Evolutionary conservation across 2,888 invertebrate species (phyloP), one percentile per base, ranked within the genome.

Genomic region (Cryptocheilus praepositus): DNA sequence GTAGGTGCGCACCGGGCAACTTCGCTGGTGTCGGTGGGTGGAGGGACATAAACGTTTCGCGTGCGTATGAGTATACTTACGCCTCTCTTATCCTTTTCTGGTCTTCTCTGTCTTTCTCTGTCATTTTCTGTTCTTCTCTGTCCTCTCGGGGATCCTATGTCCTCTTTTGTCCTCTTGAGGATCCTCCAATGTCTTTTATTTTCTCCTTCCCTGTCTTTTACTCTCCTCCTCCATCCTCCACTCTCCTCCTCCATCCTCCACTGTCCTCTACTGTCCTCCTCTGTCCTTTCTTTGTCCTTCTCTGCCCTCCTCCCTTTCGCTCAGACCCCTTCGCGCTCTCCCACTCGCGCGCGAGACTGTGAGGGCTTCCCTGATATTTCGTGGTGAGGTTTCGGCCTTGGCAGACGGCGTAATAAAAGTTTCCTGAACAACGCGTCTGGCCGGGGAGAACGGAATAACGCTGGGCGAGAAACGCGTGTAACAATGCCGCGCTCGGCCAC

Each of bases 301-400:
- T 7, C 36, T 36, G 1, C 11, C 36, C 11, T 11, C 11, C 36
- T 36, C 8, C 11, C 36, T 36, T 11, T 36, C 36, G 1, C 36
- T 36, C 36, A 5, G 4, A 28, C 28, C 7, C 28, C 28, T 28
- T 28, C 28, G n/a, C n/a, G 36, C 36, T 36, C 11, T 36, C 11
- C 7, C 36, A 8, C 11, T 36, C 36, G 3, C 36, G 36, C 8
- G 3, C 36, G 36, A n/a, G 22, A 18, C 44, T 22, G 46, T 3
- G n/a, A 58, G 22, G 68, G 36, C 61, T 65, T 71, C 73, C 67
- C 60, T 51, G 68, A 69, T 69, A 69, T 76, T 74, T 59, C 64
- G 73, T 68, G 67, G 60, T 53, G 70, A 76, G 72, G 70, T 76
- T 78, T 78, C 69, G 78, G 65, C 76, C 78, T 78, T 78, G 76